Conservation (phyloP, 1,140 invertebrate genomes). For the Pseudomyrmex cubaensis region DNA sequence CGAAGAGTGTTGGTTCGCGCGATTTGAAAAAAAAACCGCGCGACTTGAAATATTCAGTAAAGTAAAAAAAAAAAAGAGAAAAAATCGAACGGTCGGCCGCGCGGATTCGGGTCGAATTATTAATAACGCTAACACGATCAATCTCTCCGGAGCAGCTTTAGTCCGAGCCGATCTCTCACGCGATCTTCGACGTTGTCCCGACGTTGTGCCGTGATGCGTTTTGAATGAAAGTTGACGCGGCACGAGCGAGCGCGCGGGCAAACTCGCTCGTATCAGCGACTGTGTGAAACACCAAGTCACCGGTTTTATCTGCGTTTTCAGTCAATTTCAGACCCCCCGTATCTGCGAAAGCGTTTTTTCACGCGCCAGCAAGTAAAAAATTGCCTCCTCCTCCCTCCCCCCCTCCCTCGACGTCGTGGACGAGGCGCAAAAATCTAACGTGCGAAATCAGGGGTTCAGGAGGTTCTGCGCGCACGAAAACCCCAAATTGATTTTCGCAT, state of each 20-base stretch:
- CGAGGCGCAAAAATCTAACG: conserved; percentile 22
- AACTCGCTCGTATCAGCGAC: conserved; percentile 42
- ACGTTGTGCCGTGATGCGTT: conserved; percentile 33
- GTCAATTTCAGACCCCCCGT: conserved; percentile 42
- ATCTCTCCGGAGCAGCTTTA: conserved; percentile 47
- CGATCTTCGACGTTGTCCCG: conserved; percentile 28
- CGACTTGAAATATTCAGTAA: conserved; percentile 52
- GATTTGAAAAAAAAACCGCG: not conserved
- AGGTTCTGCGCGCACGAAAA: no score
- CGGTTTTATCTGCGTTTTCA: conserved; percentile 54
- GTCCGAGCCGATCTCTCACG: conserved; percentile 9
- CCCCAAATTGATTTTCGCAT: no score
- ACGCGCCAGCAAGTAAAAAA: conserved; percentile 56
- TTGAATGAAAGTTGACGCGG: conserved; percentile 37
- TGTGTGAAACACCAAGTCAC: conserved; percentile 53
- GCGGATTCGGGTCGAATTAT: conserved; percentile 66
- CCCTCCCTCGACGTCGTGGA: not conserved
- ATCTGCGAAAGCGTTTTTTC: conserved; percentile 55
- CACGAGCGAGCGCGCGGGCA: not conserved
- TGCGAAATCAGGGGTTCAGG: not conserved
- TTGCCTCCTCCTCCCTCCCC: not conserved
- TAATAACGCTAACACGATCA: conserved; percentile 67
- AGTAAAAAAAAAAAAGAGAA: not conserved
- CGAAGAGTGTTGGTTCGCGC: conserved; percentile 5
- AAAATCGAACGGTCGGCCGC: conserved; percentile 45